Conservation (phyloP, 2,888 invertebrate genomes). For the Apodemia mormo region DNA sequence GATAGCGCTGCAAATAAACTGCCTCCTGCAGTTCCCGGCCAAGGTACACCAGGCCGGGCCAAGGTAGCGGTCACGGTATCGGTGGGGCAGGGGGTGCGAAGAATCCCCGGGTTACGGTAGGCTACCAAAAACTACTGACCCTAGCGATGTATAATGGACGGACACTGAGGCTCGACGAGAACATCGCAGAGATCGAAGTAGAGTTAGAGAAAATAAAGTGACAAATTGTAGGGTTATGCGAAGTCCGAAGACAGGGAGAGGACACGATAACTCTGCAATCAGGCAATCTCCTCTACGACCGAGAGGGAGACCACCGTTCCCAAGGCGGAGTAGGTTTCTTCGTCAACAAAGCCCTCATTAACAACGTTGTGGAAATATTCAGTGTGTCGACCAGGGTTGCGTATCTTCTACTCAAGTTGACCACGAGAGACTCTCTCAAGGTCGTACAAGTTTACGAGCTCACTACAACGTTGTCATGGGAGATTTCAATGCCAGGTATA, state of each 20-base stretch:
- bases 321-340: constrained; percentile 34
- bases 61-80: no score
- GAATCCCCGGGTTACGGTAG: no score
- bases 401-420: constrained; percentile 29
- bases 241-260: constrained; percentile 34
- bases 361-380: constrained; percentile 24
- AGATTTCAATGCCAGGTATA: background rate
- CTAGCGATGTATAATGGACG: constrained; percentile 27
- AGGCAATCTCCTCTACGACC: constrained; percentile 31
- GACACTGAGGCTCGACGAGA: background rate
- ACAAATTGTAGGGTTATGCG: constrained; percentile 24
- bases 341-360: constrained; percentile 29
- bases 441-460: constrained; percentile 27
- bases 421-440: constrained; percentile 27
- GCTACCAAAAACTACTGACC: constrained; percentile 5
- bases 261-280: constrained; percentile 31
- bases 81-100: no score
- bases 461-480: constrained; percentile 1
- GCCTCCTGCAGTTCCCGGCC: no score
- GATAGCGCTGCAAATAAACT: no score
- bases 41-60: no score
- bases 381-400: constrained; percentile 28
- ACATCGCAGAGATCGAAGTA: background rate
- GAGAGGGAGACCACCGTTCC: constrained; percentile 33
- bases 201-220: constrained; percentile 14